Base-by-base conservation (phyloP, 2,888 invertebrate species). In the Embidobia sp. region DNA sequence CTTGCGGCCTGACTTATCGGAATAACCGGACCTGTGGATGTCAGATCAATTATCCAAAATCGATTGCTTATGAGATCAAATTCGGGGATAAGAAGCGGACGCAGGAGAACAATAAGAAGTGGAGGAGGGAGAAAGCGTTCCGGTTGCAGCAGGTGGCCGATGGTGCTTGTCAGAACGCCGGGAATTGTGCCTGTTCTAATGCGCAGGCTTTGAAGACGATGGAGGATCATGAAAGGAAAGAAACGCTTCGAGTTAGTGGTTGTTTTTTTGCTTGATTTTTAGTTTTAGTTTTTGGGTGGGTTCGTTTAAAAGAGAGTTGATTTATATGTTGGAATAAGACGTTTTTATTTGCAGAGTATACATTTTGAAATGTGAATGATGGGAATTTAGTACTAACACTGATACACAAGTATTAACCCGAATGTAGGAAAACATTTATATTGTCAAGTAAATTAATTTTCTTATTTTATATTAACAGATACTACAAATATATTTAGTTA, bases 11-110 rank as follows among this genome's bases (percentile, higher is more conserved):
- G 1, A 35, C 77, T 48, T 87, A 87, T 66, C 82, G 85, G 53
- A 85, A 81, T 16, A 76, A 82, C 19, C 82, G 82, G 13, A 83
- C 78, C 37, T 88, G 87, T 48, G 79, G 51, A 11, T 88, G 88
- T 57, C 59, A 49, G 15, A 78, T 85, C 51, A 82, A 78, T 46
- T 88, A 87, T 76, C 88, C 88, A 3, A 90, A 90, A 77, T 84
- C 90, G 0, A 88, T 91, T 11, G 91, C 91, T 7, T 91, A 91
- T 59, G 90, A 90, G 53, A 79, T 91, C 31, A 90, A 89, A 7
- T 90, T 91, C 4, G 85, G 86, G 6, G 81, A 80, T 63, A 64
- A 81, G 5, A 80, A 81, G 40, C 2, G 16, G 10, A 1, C 33
- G 64, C 78, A n/a, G 74, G 78, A 59, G 67, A 48, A 26, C 22